phyloP scores from a whole-genome alignment of 2,888 invertebrate species.

The Drosophila borborema region DNA sequence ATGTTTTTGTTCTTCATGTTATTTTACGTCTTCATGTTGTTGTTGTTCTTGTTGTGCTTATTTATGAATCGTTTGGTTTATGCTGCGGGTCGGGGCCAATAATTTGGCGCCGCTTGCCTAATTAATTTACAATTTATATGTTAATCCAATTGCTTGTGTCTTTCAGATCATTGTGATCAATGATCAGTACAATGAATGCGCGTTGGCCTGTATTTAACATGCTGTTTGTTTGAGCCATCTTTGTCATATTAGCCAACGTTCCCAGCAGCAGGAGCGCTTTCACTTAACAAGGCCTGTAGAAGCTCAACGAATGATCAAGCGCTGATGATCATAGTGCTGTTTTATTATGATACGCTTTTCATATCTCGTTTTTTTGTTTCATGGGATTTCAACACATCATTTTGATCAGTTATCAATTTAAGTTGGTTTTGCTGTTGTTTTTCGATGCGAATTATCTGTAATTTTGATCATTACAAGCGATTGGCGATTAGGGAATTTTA shows the following conservation, averaged over 20 bases:
- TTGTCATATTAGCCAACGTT: slow-evolving; percentile 38
- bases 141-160: slow-evolving; percentile 67
- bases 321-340: background rate
- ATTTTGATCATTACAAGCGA: background rate
- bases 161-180: slow-evolving; percentile 44
- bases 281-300: slow-evolving; percentile 28
- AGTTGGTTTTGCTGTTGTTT: background rate
- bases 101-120: slow-evolving; percentile 74
- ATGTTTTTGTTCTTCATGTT: slow-evolving; percentile 26
- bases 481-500: slow-evolving; percentile 23
- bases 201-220: slow-evolving; percentile 16
- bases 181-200: slow-evolving; percentile 31
- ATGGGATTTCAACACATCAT: slow-evolving; percentile 33
- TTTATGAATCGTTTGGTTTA: slow-evolving; percentile 52
- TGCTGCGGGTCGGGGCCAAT: slow-evolving; percentile 63
- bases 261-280: slow-evolving; percentile 55
- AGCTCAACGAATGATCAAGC: slow-evolving; percentile 8
- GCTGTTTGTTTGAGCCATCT: slow-evolving; percentile 11
- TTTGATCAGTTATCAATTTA: slow-evolving; percentile 18
- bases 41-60: slow-evolving; percentile 31
- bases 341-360: background rate
- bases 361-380: background rate
- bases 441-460: slow-evolving; percentile 18
- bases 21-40: background rate
- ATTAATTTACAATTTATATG: slow-evolving; percentile 80